Evolutionary conservation across 2,797 vertebrate species (phyloP).

Genomic region (Sebastes iracundus): DNA sequence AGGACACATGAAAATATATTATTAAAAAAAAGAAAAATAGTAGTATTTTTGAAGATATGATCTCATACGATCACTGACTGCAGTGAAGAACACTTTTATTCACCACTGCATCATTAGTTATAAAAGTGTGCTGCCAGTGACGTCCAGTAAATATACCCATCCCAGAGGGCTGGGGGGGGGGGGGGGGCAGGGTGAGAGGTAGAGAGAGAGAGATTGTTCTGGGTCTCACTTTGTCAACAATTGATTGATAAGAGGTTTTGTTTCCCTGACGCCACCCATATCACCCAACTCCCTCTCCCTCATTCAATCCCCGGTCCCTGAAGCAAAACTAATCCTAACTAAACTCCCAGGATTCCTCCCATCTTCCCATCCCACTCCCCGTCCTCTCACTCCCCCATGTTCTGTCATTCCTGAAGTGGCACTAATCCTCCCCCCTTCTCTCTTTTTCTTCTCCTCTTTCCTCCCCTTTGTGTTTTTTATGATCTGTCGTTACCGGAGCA

Average conservation of each 20-base stretch:
- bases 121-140: constrained; percentile 14
- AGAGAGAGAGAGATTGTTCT: constrained; percentile 29
- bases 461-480: constrained; percentile 79
- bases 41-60: neutral
- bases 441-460: constrained; percentile 77
- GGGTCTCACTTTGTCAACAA: constrained; percentile 70
- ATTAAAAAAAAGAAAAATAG: neutral
- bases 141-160: constrained; percentile 56
- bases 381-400: constrained; percentile 61
- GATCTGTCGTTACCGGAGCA: constrained; percentile 83
- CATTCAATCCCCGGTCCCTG: constrained; percentile 76
- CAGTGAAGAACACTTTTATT: constrained; percentile 6
- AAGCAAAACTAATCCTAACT: constrained; percentile 84
- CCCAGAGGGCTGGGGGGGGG: constrained; percentile 8
- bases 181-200: constrained; percentile 1
- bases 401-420: constrained; percentile 80
- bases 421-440: constrained; percentile 78
- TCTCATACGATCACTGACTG: neutral
- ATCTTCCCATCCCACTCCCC: constrained; percentile 58
- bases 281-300: constrained; percentile 64
- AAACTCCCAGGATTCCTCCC: constrained; percentile 80
- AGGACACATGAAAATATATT: neutral
- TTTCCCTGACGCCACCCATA: constrained; percentile 73
- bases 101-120: constrained; percentile 25
- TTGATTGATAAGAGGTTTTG: constrained; percentile 81